These are phyloP conservation scores for Orius laevigatus DNA, from an alignment of 1,140 invertebrate genomes.

Conservation along the genomic window DNA sequence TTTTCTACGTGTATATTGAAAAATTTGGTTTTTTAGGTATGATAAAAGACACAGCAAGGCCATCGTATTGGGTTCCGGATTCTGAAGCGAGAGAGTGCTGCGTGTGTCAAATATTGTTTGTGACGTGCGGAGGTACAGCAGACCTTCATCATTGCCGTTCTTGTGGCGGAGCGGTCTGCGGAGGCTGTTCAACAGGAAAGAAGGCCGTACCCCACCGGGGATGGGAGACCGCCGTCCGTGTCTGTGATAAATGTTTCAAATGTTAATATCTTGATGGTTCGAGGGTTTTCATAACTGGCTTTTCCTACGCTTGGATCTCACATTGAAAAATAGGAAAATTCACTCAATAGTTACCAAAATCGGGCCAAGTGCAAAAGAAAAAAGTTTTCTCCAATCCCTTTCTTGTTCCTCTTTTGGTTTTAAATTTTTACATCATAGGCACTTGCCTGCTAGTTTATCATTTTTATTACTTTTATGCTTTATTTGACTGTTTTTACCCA, in stretches of 20 bases:
- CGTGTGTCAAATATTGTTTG: slow-evolving; percentile 43
- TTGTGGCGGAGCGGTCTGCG: slow-evolving; percentile 54
- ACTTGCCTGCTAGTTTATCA: no score
- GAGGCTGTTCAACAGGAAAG: slow-evolving; percentile 40
- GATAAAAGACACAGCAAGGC: slow-evolving; percentile 61
- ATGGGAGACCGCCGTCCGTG: slow-evolving; percentile 49
- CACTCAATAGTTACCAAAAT: no score
- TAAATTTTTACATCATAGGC: no score
- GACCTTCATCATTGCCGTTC: slow-evolving; percentile 59
- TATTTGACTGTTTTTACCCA: no score
- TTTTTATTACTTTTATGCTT: no score
- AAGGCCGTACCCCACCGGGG: slow-evolving; percentile 47
- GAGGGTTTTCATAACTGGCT: slow-evolving; percentile 12
- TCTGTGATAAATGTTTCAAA: slow-evolving; percentile 41
- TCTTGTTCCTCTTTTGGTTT: no score
- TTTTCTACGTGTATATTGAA: not conserved
- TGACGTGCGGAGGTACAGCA: slow-evolving; percentile 23
- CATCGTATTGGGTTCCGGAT: slow-evolving; percentile 68
- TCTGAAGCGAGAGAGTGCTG: slow-evolving; percentile 44
- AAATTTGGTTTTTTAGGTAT: slow-evolving; percentile 32
- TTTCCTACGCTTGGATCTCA: slow-evolving; percentile 7
- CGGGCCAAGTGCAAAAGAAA: no score
- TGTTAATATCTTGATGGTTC: not conserved
- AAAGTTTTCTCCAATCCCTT: no score
- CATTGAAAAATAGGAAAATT: no score